Evolutionary conservation across 2,797 vertebrate species (phyloP).

Genomic region (Platalea minor): DNA sequence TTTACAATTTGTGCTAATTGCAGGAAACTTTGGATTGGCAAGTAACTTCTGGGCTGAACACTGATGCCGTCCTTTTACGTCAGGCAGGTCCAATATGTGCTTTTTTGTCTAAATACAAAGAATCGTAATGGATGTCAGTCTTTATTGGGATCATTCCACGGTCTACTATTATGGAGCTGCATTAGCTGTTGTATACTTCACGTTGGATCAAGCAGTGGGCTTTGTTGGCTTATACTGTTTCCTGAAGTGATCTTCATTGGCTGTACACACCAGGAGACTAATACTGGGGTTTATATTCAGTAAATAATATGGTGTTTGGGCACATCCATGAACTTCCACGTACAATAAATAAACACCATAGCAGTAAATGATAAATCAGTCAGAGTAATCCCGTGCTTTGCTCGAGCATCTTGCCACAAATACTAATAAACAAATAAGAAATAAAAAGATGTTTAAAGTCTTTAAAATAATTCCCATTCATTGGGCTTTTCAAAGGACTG

Average conservation of each 20-base stretch:
- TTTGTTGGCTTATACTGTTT: neutral
- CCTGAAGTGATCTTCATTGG: neutral
- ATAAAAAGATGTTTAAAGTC: neutral
- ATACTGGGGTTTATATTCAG: neutral
- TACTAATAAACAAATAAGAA: neutral
- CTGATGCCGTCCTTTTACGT: neutral
- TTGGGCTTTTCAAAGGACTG: neutral
- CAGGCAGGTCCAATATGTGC: neutral
- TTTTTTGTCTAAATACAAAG: neutral
- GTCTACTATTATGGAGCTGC: neutral
- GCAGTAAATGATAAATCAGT: neutral
- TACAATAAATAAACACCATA: neutral
- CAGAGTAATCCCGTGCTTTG: neutral
- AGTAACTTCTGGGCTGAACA: neutral
- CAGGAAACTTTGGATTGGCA: neutral
- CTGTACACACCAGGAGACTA: neutral
- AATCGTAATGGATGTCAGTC: neutral
- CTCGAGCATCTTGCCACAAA: neutral
- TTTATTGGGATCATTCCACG: neutral
- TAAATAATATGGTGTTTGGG: neutral
- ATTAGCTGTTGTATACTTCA: neutral
- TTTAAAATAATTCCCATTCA: neutral
- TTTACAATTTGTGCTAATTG: neutral
- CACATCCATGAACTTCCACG: neutral
- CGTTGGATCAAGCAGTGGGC: neutral